Evolutionary conservation across 2,797 vertebrate genomes (phyloP).

Genomic region (Artibeus lituratus): DNA sequence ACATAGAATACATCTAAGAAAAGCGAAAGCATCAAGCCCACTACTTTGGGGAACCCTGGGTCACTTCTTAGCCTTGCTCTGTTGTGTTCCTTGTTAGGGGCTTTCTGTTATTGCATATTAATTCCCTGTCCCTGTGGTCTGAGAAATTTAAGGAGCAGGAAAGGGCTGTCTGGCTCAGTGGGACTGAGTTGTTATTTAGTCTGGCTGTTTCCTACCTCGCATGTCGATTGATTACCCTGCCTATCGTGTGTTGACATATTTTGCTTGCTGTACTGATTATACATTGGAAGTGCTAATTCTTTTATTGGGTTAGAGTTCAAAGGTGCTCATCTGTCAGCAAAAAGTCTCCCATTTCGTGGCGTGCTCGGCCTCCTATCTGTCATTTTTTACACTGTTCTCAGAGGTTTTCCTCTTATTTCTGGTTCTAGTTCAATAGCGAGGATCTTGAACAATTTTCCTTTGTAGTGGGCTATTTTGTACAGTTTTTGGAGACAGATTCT

Average conservation of each 20-base stretch:
- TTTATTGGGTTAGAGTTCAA: slow-evolving; percentile 72
- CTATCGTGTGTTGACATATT: slow-evolving; percentile 56
- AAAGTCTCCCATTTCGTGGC: slow-evolving; percentile 77
- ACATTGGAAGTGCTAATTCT: slow-evolving; percentile 70
- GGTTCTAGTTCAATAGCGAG: slow-evolving; percentile 79
- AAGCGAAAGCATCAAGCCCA: not conserved
- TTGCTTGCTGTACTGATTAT: slow-evolving; percentile 59
- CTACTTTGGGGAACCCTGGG: not conserved
- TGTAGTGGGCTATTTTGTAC: slow-evolving; percentile 79
- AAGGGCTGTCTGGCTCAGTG: slow-evolving; percentile 49
- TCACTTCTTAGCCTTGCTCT: not conserved
- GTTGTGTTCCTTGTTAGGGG: slow-evolving; percentile 38
- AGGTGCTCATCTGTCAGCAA: slow-evolving; percentile 80
- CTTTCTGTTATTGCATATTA: slow-evolving; percentile 59
- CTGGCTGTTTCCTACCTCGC: slow-evolving; percentile 8
- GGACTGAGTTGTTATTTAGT: slow-evolving; percentile 53
- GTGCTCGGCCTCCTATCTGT: slow-evolving; percentile 75
- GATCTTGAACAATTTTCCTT: slow-evolving; percentile 79
- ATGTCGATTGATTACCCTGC: slow-evolving; percentile 60
- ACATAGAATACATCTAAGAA: not conserved
- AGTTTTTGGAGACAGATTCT: slow-evolving; percentile 76
- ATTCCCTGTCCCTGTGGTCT: slow-evolving; percentile 18
- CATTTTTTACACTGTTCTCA: slow-evolving; percentile 78
- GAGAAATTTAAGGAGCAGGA: slow-evolving; percentile 57
- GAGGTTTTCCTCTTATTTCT: slow-evolving; percentile 78